Base-by-base conservation (phyloP, 2,797 vertebrate species). In the Apogon hyalosoma region DNA sequence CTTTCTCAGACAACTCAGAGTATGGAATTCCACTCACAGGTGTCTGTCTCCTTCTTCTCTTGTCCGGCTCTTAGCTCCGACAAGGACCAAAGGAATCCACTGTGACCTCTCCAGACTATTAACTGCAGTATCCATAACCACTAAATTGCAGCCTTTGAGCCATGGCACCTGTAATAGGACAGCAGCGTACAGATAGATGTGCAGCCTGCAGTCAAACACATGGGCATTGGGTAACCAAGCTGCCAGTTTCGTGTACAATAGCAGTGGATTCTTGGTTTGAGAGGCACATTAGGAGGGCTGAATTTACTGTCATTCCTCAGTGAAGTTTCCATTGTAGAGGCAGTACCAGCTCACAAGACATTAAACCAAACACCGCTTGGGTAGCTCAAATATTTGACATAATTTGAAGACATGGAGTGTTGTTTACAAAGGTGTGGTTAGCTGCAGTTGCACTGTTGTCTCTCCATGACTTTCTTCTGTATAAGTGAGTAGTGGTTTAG, bases 21-120 rank as follows among this genome's bases (percentile, higher is more conserved):
- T 63, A 50, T 73, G 69, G 73, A 69, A 86, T 84, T 80, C 18
- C 46, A 70, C 63, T 88, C 77, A 66, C 79, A 85, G 79, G 79
- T 87, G 80, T 80, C 74, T 45, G 69, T 54, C 55, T 58, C 49
- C 11, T 60, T 8, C 28, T 31, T 31, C n/a, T 51, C 41, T 62
- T 66, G 36, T 15, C 45, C 11, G 11, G 48, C 55, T 59, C 53
- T 72, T 33, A 52, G 47, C 40, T 33, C 13, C 56, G 19, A 59
- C 19, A 12, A 50, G 48, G 38, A 73, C 72, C 67, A 64, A 78
- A 69, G 49, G 69, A 68, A 78, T 53, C 28, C 47, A 24, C 47
- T 38, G 16, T 41, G 58, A 60, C 61, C 63, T 47, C 45, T 67
- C 54, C 47, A 62, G 71, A 76, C 59, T 49, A 68, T 80, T 69